Evolutionary conservation across 1,140 invertebrate genomes (phyloP).

Genomic region (Rhizoglyphus robini): DNA sequence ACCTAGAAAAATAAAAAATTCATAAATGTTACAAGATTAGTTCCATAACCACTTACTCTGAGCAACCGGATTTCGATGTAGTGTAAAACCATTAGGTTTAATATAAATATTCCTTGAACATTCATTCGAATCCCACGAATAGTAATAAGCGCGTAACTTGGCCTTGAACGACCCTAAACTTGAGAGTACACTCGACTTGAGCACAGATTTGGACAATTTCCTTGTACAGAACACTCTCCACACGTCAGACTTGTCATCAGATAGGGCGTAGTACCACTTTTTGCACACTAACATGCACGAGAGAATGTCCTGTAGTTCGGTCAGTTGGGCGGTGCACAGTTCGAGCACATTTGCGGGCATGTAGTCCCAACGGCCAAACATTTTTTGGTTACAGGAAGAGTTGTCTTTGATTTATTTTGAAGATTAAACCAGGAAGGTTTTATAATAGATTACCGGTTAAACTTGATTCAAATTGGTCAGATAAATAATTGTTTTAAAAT

Average conservation of each 20-base stretch:
- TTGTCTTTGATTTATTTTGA: too few species aligned
- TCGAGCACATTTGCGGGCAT: conserved; percentile 70
- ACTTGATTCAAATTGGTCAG: too few species aligned
- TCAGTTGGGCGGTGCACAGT: conserved; percentile 72
- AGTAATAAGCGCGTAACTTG: conserved; percentile 82
- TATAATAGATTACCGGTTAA: too few species aligned
- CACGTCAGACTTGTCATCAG: conserved; percentile 86
- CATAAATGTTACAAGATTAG: too few species aligned
- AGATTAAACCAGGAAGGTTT: too few species aligned
- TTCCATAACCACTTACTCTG: conserved; percentile 62
- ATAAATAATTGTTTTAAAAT: too few species aligned
- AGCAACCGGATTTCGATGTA: conserved; percentile 93
- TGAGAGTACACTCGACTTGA: conserved; percentile 79
- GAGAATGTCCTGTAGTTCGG: conserved; percentile 66
- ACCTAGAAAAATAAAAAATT: conserved; percentile 7
- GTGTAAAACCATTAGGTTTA: conserved; percentile 89
- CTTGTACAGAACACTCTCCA: conserved; percentile 81
- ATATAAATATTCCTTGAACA: conserved; percentile 93
- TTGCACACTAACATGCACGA: conserved; percentile 86
- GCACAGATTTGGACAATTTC: conserved; percentile 72
- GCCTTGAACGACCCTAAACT: conserved; percentile 80
- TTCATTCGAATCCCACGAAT: conserved; percentile 94
- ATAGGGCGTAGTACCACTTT: conserved; percentile 76
- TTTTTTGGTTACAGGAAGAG: too few species aligned
- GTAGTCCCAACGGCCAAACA: conserved; percentile 23